Percentiles rank a stretch among this genome's conserved stretches.
phyloP scores from a whole-genome alignment of 2,888 invertebrate genomes.

The Lasioglossum villosulum region DNA sequence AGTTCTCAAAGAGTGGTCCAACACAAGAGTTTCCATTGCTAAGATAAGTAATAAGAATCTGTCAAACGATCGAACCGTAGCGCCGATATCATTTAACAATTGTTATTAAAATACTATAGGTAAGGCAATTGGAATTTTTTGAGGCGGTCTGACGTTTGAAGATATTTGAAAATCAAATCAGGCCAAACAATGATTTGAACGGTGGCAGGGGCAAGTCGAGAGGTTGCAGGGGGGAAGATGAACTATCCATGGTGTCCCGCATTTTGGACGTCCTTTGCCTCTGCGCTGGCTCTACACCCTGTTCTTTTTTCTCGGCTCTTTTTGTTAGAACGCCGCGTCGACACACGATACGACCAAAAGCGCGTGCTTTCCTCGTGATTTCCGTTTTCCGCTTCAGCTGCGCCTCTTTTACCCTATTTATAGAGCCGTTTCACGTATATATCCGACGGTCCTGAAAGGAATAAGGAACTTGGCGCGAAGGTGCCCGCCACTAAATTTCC shows the following conservation, averaged over 20 bases:
- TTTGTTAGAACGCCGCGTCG: slow-evolving; percentile 68
- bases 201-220: background rate
- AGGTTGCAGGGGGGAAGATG: slow-evolving; percentile 27
- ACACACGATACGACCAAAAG: slow-evolving; percentile 78
- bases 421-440: slow-evolving; percentile 62
- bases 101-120: too few species aligned
- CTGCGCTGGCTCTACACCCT: slow-evolving; percentile 29
- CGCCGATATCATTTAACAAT: too few species aligned
- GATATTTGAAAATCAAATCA: background rate
- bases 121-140: too few species aligned
- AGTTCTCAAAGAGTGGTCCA: too few species aligned
- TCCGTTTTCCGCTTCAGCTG: slow-evolving; percentile 77
- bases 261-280: slow-evolving; percentile 35
- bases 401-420: slow-evolving; percentile 66
- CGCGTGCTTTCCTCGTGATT: slow-evolving; percentile 74
- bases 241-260: slow-evolving; percentile 26
- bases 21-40: too few species aligned
- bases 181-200: background rate
- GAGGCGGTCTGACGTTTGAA: background rate
- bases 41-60: too few species aligned
- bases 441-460: slow-evolving; percentile 49
- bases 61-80: too few species aligned
- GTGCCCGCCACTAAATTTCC: slow-evolving; percentile 52
- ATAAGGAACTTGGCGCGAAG: slow-evolving; percentile 50
- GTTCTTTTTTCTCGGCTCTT: slow-evolving; percentile 35